phyloP scores from a whole-genome alignment of 2,797 vertebrate genomes.

The Glyptemys insculpta region DNA sequence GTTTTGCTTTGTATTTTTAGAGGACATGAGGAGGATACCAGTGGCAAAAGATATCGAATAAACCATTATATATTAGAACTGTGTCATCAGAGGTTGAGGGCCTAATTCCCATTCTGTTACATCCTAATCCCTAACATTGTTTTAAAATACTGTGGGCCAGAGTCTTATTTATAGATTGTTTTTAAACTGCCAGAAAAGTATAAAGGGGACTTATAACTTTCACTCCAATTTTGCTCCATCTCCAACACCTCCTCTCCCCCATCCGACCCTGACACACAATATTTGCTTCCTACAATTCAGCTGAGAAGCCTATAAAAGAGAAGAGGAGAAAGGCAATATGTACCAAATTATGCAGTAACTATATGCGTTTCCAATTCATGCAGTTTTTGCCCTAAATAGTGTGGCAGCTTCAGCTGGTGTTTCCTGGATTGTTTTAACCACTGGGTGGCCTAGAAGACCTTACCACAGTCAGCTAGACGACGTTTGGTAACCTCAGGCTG shows the following conservation, averaged over 20 bases:
- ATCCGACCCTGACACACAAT: neutral
- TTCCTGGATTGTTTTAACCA: no score
- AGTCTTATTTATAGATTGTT: neutral
- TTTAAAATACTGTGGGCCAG: neutral
- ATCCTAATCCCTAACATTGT: neutral
- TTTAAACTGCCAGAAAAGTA: neutral
- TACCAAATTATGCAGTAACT: rapidly evolving
- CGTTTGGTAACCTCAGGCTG: neutral
- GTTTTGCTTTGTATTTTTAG: neutral
- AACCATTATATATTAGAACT: neutral
- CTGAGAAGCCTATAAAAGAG: neutral
- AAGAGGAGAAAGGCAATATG: neutral
- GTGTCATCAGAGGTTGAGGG: neutral
- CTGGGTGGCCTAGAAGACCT: neutral
- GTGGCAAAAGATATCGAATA: neutral
- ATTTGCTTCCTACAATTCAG: neutral
- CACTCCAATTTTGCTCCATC: neutral
- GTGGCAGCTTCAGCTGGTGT: neutral
- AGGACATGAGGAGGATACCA: neutral
- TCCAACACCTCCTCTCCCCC: neutral
- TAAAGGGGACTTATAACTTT: neutral
- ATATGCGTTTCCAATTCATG: neutral
- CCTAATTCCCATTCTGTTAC: neutral
- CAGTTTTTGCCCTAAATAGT: neutral
- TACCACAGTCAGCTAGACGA: neutral